Conservation (phyloP, 1,140 invertebrate species). For the Atopsyche davidsoni region DNA sequence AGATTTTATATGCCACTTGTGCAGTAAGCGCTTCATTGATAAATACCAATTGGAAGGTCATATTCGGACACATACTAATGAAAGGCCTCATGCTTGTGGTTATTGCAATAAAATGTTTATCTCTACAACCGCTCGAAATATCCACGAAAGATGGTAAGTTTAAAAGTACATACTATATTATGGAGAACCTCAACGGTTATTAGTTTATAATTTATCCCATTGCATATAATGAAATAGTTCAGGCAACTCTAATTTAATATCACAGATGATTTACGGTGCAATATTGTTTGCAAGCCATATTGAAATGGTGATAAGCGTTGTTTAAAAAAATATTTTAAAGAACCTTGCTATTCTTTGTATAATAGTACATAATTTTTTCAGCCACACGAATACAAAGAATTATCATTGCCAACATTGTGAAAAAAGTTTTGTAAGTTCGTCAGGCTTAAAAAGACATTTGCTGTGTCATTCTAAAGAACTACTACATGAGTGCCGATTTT, state of each 20-base stretch:
- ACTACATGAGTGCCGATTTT: constrained; percentile 21
- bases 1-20: constrained; percentile 36
- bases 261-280: constrained; percentile 11
- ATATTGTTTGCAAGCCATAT: no score
- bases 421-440: constrained; percentile 24
- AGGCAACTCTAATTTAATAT: background rate
- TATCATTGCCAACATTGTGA: constrained; percentile 26
- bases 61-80: constrained; percentile 46
- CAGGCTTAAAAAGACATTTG: constrained; percentile 24
- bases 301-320: no score
- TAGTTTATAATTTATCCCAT: background rate
- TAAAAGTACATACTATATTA: constrained; percentile 2
- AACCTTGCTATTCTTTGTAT: background rate
- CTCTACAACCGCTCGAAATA: constrained; percentile 20
- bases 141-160: constrained; percentile 25
- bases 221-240: background rate
- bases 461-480: constrained; percentile 25
- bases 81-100: constrained; percentile 45
- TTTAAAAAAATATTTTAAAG: no score
- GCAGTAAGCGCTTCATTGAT: constrained; percentile 34
- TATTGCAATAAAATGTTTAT: constrained; percentile 38
- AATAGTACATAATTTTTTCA: constrained; percentile 11
- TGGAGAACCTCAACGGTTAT: background rate
- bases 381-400: constrained; percentile 29
- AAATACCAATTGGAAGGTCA: constrained; percentile 36